Conservation (phyloP, 1,140 invertebrate genomes). For the Dreissena rostriformis region DNA sequence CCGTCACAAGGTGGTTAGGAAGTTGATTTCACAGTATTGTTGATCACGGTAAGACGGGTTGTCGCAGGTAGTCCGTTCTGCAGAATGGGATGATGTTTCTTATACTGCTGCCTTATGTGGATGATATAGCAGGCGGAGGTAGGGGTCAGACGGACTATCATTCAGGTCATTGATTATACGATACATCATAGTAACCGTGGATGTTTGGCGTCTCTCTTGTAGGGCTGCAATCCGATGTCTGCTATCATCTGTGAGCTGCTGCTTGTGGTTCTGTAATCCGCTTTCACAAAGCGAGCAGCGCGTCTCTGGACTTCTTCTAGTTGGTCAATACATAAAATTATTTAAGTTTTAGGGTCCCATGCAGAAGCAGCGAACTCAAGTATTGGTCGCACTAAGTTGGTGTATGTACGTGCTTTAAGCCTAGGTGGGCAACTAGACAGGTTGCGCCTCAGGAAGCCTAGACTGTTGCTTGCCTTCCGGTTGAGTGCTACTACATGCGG, state of each 20-base stretch:
- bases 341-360: not conserved
- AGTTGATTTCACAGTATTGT: slow-evolving; percentile 16
- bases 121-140: not conserved
- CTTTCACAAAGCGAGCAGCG: slow-evolving; percentile 22
- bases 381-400: slow-evolving; percentile 9
- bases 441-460: slow-evolving; percentile 25
- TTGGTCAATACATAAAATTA: slow-evolving; percentile 10
- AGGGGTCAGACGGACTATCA: slow-evolving; percentile 1
- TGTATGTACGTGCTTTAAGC: not conserved
- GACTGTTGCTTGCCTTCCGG: too few species aligned
- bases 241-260: slow-evolving; percentile 21
- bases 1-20: not conserved
- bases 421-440: slow-evolving; percentile 12
- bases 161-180: slow-evolving; percentile 1
- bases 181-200: slow-evolving; percentile 16
- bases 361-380: slow-evolving; percentile 15
- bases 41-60: slow-evolving; percentile 20
- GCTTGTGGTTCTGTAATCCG: slow-evolving; percentile 7
- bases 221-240: not conserved
- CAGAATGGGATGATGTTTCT: slow-evolving; percentile 11
- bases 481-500: too few species aligned
- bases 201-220: not conserved
- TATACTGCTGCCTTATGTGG: not conserved
- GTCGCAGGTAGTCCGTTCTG: slow-evolving; percentile 8
- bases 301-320: slow-evolving; percentile 19